These are phyloP conservation scores for Aphidius colemani DNA, from an alignment of 2,888 invertebrate genomes.

Conservation along the genomic window DNA sequence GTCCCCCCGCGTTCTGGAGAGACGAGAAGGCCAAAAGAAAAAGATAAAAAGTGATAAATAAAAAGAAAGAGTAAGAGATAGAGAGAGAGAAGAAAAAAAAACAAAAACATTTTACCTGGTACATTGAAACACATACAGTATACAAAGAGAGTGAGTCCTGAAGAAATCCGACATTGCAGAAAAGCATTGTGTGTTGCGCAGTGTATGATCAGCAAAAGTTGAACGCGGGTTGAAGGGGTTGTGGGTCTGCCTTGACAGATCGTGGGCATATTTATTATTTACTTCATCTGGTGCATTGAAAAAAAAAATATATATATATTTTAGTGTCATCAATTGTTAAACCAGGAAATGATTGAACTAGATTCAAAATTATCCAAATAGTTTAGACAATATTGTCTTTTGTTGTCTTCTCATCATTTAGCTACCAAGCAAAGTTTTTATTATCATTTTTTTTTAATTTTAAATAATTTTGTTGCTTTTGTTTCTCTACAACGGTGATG, in stretches of 20 bases:
- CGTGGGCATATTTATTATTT: constrained; percentile 5
- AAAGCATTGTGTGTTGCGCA: background rate
- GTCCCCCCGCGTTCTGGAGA: no score
- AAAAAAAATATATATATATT: background rate
- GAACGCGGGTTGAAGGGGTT: constrained; percentile 5
- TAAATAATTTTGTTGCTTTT: background rate
- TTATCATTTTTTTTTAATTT: background rate
- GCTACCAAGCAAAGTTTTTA: background rate
- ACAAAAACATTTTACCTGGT: no score
- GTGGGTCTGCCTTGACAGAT: background rate
- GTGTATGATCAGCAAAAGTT: constrained; percentile 16
- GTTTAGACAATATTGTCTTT: background rate
- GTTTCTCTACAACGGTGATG: background rate
- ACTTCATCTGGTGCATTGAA: background rate
- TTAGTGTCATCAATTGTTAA: background rate
- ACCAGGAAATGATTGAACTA: background rate
- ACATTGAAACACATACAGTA: no score
- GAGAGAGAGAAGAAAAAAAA: no score
- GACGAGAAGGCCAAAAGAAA: no score
- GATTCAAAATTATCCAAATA: background rate
- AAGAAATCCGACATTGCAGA: no score
- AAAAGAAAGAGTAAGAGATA: no score
- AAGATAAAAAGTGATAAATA: no score
- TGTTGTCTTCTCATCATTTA: background rate
- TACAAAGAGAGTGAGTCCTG: no score